Conservation (phyloP, 2,888 invertebrate species). For the Harmothoe impar region DNA sequence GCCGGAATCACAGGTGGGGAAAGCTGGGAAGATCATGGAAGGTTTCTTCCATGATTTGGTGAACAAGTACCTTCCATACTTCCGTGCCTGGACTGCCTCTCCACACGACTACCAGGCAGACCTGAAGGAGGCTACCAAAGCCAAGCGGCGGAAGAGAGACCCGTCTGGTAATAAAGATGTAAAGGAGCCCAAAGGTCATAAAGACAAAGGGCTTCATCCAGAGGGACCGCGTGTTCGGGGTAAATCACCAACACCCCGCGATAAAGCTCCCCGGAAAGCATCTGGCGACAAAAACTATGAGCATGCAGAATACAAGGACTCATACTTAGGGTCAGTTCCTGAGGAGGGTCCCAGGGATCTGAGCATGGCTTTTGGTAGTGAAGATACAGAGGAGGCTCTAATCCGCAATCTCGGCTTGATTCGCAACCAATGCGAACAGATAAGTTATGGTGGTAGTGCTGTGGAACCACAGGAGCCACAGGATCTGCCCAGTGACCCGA, state of each 20-base stretch:
- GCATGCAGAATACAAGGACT: background rate
- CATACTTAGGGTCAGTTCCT: background rate
- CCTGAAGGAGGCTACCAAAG: background rate
- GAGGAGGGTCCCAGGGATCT: background rate
- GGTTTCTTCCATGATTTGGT: constrained; percentile 77
- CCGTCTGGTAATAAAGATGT: background rate
- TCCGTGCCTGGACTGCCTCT: constrained; percentile 21
- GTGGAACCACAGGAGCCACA: background rate
- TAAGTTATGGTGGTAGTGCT: background rate
- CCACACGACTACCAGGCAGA: background rate
- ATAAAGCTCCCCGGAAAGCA: background rate
- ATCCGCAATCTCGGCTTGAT: constrained; percentile 37
- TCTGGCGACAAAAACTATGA: background rate
- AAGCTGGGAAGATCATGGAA: constrained; percentile 77
- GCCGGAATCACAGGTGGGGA: constrained; percentile 78
- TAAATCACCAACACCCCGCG: background rate
- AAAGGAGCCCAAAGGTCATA: constrained; percentile 11
- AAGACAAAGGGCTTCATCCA: constrained; percentile 26
- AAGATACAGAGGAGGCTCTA: constrained; percentile 4
- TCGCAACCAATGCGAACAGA: background rate
- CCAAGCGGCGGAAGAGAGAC: constrained; percentile 44
- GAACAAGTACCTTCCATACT: constrained; percentile 75
- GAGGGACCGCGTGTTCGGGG: background rate
- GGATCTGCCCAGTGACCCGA: constrained; percentile 47
- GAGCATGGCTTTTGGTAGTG: background rate